Conservation (phyloP, 2,113 vertebrate species). For the Neodon shergylaensis region DNA sequence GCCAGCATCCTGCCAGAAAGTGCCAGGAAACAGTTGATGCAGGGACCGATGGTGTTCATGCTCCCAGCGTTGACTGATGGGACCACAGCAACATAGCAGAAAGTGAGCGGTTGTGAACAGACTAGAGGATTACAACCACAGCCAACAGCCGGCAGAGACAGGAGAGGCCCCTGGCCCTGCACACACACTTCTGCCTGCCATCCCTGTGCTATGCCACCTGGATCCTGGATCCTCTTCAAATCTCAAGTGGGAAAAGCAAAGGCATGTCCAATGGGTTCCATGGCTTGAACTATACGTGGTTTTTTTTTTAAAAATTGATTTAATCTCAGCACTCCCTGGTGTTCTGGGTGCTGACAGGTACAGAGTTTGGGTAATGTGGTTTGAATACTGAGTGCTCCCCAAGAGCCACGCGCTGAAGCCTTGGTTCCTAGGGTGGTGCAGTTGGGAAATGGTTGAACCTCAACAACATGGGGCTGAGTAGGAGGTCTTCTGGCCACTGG, state of each 20-base stretch:
- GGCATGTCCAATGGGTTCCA: neutral
- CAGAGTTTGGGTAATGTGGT: neutral
- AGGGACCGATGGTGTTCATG: neutral
- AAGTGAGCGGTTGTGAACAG: neutral
- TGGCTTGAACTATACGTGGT: neutral
- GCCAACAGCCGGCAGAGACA: neutral
- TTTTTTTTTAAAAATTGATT: neutral
- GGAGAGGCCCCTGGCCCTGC: neutral
- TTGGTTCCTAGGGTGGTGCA: neutral
- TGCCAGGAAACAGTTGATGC: accelerated
- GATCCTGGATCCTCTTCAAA: neutral
- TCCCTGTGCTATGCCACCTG: accelerated
- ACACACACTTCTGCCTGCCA: too few relatives aligned
- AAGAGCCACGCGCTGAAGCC: neutral
- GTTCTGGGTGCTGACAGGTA: neutral
- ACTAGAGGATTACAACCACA: neutral
- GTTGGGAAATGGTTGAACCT: neutral
- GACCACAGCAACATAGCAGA: accelerated
- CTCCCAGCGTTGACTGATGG: neutral
- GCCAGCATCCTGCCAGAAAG: neutral
- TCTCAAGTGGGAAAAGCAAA: too few relatives aligned
- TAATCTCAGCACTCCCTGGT: neutral
- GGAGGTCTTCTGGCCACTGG: neutral
- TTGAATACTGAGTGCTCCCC: neutral
- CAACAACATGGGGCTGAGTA: too few relatives aligned